Conservation (phyloP, 2,888 invertebrate genomes). For the Eristalinus aeneus region DNA sequence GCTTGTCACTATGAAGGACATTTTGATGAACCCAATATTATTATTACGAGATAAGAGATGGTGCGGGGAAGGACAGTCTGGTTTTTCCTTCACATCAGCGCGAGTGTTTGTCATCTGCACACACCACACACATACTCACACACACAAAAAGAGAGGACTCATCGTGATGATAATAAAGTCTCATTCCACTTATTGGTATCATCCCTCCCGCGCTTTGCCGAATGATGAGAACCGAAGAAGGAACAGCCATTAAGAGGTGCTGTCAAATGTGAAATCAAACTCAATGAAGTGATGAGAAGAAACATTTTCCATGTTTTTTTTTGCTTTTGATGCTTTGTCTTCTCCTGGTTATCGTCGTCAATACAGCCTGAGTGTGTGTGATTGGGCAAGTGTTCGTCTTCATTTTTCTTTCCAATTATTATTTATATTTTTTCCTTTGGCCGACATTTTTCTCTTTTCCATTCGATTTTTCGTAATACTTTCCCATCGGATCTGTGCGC, state of each 20-base stretch:
- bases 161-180: slow-evolving; percentile 56
- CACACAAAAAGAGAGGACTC: slow-evolving; percentile 23
- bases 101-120: not conserved
- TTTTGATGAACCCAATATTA: slow-evolving; percentile 60
- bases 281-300: slow-evolving; percentile 68
- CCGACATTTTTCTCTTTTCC: slow-evolving; percentile 4
- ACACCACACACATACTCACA: slow-evolving; percentile 28
- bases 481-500: slow-evolving; percentile 45
- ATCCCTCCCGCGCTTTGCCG: not conserved
- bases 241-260: slow-evolving; percentile 54
- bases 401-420: slow-evolving; percentile 70
- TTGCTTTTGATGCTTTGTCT: not conserved
- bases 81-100: not conserved
- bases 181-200: slow-evolving; percentile 3
- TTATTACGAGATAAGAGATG: slow-evolving; percentile 18
- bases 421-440: slow-evolving; percentile 52
- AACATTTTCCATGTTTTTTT: slow-evolving; percentile 30
- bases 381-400: slow-evolving; percentile 25
- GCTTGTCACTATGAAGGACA: slow-evolving; percentile 43
- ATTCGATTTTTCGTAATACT: slow-evolving; percentile 43
- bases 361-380: not conserved
- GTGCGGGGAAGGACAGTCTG: too few species aligned
- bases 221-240: not conserved
- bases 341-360: slow-evolving; percentile 3
- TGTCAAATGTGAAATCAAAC: slow-evolving; percentile 69